Conservation (phyloP, 2,888 invertebrate species). For the Apoderus coryli region DNA sequence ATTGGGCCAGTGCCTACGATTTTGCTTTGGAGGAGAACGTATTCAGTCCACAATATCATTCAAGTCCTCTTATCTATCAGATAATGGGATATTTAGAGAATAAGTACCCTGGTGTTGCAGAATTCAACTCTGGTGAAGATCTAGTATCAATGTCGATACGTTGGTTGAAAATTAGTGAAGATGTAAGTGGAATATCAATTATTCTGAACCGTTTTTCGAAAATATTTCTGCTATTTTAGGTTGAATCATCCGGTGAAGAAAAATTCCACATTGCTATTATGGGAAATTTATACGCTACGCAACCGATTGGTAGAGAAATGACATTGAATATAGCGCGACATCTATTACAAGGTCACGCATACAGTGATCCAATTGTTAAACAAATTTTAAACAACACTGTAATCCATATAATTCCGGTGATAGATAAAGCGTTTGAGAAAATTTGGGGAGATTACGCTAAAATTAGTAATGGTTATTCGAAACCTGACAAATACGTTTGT, state of each 20-base stretch:
- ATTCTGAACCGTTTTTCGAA: constrained; percentile 8
- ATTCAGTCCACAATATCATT: constrained; percentile 48
- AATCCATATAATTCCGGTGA: constrained; percentile 63
- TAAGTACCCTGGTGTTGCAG: constrained; percentile 48
- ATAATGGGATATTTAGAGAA: constrained; percentile 55
- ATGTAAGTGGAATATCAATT: constrained; percentile 39
- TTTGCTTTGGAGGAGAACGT: constrained; percentile 54
- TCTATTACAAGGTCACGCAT: constrained; percentile 52
- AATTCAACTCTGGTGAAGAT: constrained; percentile 55
- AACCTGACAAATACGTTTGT: constrained; percentile 24
- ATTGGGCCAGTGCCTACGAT: constrained; percentile 76
- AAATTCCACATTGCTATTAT: constrained; percentile 75
- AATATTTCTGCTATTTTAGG: constrained; percentile 34
- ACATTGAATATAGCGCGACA: constrained; percentile 70
- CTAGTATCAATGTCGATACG: constrained; percentile 49
- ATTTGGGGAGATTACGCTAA: constrained; percentile 32
- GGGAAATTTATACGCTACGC: constrained; percentile 68
- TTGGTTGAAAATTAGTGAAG: constrained; percentile 56
- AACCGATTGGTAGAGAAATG: constrained; percentile 76
- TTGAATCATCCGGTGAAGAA: constrained; percentile 61
- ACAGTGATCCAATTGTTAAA: constrained; percentile 47
- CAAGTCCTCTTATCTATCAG: constrained; percentile 46
- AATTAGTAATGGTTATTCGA: constrained; percentile 23
- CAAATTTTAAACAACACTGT: constrained; percentile 55
- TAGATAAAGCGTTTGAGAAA: constrained; percentile 42